Conservation (phyloP, 2,888 invertebrate genomes). For the Cetonia aurata region DNA sequence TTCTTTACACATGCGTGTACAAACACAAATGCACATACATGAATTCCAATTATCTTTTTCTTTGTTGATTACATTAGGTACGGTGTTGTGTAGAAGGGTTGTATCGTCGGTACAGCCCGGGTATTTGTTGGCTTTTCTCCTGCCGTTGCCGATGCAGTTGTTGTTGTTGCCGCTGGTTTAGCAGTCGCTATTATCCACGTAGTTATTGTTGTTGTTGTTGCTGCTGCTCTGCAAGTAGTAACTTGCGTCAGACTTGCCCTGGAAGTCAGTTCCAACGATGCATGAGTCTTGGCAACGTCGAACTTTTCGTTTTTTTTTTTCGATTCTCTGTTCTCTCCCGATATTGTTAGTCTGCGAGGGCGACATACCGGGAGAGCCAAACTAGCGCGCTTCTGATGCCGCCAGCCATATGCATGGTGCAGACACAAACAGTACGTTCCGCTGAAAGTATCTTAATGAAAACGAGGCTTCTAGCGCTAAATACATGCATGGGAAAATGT, state of each 20-base stretch:
- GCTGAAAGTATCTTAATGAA: constrained; percentile 23
- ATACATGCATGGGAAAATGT: not conserved
- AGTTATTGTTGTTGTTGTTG: constrained; percentile 18
- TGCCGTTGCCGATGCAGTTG: constrained; percentile 25
- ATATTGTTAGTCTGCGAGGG: constrained; percentile 50
- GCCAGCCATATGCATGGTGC: constrained; percentile 30
- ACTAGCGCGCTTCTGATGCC: constrained; percentile 31
- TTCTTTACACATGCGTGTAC: constrained; percentile 2
- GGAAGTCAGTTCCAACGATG: constrained; percentile 63
- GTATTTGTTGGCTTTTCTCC: constrained; percentile 28
- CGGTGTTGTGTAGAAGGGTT: constrained; percentile 49
- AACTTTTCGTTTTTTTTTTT: constrained; percentile 43
- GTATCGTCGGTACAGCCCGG: constrained; percentile 11
- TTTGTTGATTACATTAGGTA: constrained; percentile 50
- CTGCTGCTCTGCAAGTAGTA: constrained; percentile 47
- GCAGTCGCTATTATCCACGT: constrained; percentile 5
- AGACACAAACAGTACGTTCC: constrained; percentile 20
- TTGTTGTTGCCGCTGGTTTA: constrained; percentile 17
- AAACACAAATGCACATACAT: constrained; percentile 34
- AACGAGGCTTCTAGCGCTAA: not conserved
- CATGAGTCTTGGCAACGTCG: constrained; percentile 63
- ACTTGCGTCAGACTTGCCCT: constrained; percentile 53
- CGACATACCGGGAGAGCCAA: constrained; percentile 44
- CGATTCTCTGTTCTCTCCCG: constrained; percentile 45
- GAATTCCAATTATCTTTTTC: constrained; percentile 53